A percentile compares a stretch with the other conserved stretches of the same genome.
Evolutionary conservation across 2,797 vertebrate genomes (phyloP).

Genomic region (Morus bassanus): DNA sequence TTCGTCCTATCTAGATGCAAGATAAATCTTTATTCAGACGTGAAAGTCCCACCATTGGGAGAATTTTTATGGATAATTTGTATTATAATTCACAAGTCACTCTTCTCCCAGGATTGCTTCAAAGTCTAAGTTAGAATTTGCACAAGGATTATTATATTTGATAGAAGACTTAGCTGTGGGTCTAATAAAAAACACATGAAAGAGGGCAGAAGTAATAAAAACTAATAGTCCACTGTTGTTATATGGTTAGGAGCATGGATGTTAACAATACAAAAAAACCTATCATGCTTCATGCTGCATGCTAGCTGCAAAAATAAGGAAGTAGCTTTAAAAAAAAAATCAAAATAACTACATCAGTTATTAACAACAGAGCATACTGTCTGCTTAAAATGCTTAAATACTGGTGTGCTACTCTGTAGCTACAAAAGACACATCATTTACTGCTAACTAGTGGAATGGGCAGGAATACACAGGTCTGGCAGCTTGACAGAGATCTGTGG

Average conservation of each 20-base stretch:
- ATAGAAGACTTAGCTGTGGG: background rate
- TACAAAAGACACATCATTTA: background rate
- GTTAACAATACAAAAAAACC: background rate
- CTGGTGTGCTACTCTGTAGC: background rate
- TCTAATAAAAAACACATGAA: background rate
- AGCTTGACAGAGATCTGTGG: background rate
- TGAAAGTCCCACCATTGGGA: background rate
- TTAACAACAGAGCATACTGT: background rate
- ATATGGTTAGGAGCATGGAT: background rate
- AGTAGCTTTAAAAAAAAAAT: background rate
- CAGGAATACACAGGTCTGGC: background rate
- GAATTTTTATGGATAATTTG: background rate
- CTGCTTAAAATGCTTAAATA: background rate
- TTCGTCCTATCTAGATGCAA: background rate
- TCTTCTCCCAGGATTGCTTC: background rate
- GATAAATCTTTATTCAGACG: background rate
- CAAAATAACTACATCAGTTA: background rate
- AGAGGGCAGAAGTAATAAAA: background rate
- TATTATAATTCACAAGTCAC: background rate
- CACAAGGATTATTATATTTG: conserved; percentile 26
- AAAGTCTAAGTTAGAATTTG: conserved; percentile 4
- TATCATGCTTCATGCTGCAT: rapidly evolving
- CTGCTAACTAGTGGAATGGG: background rate
- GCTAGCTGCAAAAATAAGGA: background rate
- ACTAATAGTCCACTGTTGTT: background rate